Conservation (phyloP, 2,113 vertebrate species). For the Thryonomys swinderianus region DNA sequence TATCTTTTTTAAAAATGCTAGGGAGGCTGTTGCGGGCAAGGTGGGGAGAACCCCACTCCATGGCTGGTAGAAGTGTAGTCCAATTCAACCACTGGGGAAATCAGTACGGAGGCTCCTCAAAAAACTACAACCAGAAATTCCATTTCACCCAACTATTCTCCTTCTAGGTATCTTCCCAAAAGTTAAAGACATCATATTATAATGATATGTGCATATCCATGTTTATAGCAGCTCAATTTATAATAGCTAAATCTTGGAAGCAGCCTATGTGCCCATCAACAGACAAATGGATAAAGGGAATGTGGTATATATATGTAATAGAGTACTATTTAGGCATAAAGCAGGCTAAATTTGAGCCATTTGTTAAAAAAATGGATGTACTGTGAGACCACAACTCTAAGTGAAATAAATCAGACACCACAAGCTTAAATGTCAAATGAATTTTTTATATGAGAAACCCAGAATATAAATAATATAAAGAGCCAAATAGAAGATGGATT, state of each 20-base stretch:
- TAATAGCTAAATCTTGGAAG: neutral
- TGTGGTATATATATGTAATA: neutral
- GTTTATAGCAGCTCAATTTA: neutral
- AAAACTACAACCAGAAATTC: neutral
- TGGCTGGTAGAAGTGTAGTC: neutral
- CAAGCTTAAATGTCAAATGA: neutral
- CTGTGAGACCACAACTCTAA: neutral
- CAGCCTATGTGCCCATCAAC: neutral
- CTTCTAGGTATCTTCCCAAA: neutral
- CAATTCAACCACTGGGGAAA: neutral
- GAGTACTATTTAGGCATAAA: neutral
- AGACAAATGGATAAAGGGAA: neutral
- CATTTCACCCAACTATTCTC: neutral
- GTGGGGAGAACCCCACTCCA: neutral
- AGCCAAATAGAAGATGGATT: neutral
- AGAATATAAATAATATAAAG: neutral
- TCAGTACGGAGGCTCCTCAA: neutral
- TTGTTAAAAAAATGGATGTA: neutral
- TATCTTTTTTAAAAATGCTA: neutral
- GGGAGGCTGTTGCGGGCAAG: neutral
- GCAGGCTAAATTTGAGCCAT: neutral
- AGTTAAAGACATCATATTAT: neutral
- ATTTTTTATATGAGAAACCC: neutral
- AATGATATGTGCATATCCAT: neutral
- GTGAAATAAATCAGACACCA: neutral